phyloP scores from a whole-genome alignment of 1,140 invertebrate genomes.

The Melitaea cinxia region DNA sequence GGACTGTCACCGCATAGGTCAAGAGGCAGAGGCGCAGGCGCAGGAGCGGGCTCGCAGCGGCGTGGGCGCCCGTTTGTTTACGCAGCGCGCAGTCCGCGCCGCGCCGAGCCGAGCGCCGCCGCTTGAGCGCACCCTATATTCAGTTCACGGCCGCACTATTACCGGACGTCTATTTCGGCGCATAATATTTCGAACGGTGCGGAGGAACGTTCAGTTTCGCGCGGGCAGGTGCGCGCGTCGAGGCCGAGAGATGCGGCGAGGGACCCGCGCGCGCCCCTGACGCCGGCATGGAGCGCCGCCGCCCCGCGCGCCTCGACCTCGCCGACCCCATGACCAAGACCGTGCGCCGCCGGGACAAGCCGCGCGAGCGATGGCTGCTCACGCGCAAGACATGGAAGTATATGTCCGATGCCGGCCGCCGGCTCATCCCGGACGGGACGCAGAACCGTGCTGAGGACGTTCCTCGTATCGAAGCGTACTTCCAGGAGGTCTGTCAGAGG shows the following conservation, averaged over 20 bases:
- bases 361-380: constrained; percentile 91
- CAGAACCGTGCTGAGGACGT: constrained; percentile 88
- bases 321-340: constrained; percentile 80
- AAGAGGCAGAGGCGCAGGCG: constrained; percentile 34
- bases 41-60: constrained; percentile 36
- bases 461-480: constrained; percentile 90
- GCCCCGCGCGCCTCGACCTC: constrained; percentile 57
- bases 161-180: constrained; percentile 77
- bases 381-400: constrained; percentile 94
- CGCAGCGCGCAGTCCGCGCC: constrained; percentile 62
- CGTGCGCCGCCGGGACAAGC: constrained; percentile 81
- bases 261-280: constrained; percentile 49
- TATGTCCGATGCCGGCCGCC: constrained; percentile 93
- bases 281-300: constrained; percentile 72
- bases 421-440: constrained; percentile 89
- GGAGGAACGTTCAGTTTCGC: constrained; percentile 70
- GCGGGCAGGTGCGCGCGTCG: constrained; percentile 71
- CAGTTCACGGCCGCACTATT: constrained; percentile 79
- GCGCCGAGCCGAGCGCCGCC: constrained; percentile 61
- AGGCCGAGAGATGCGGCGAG: constrained; percentile 61
- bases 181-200: constrained; percentile 71
- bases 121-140: constrained; percentile 67
- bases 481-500: constrained; percentile 90
- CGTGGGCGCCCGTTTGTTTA: constrained; percentile 63
- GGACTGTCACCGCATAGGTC: constrained; percentile 51